Evolutionary conservation across 1,140 invertebrate species (phyloP).

Genomic region (Lordiphosa collinella): DNA sequence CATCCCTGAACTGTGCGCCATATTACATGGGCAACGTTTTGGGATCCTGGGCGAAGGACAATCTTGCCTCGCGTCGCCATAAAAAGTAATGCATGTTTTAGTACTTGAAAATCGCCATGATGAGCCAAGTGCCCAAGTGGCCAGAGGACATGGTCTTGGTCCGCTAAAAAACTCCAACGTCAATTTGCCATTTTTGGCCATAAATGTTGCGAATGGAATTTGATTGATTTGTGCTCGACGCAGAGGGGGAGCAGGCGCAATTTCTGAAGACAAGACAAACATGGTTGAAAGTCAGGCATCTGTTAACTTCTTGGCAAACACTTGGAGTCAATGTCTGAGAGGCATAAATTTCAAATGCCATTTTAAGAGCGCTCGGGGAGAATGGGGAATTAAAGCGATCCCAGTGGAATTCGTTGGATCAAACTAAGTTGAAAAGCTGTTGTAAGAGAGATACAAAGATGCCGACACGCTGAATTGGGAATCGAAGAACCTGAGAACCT

Average conservation of each 20-base stretch:
- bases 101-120: slow-evolving; percentile 50
- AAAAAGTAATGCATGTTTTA: slow-evolving; percentile 69
- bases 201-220: slow-evolving; percentile 52
- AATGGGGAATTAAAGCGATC: slow-evolving; percentile 6
- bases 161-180: slow-evolving; percentile 43
- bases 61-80: slow-evolving; percentile 13
- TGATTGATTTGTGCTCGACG: slow-evolving; percentile 62
- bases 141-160: slow-evolving; percentile 2
- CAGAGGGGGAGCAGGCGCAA: neutral
- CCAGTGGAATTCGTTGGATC: neutral
- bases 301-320: slow-evolving; percentile 20
- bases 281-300: slow-evolving; percentile 26
- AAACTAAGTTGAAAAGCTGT: neutral
- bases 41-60: slow-evolving; percentile 15
- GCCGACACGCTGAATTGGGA: too few species aligned
- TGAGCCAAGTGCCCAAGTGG: slow-evolving; percentile 61
- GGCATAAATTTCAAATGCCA: slow-evolving; percentile 4
- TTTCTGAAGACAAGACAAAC: slow-evolving; percentile 34
- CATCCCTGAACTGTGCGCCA: slow-evolving; percentile 39
- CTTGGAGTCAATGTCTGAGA: slow-evolving; percentile 2
- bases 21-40: slow-evolving; percentile 58
- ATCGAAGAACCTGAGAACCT: too few species aligned
- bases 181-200: slow-evolving; percentile 68
- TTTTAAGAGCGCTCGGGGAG: neutral
- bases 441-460: neutral